Conservation (phyloP, 2,113 vertebrate species). For the Antigone vipio region DNA sequence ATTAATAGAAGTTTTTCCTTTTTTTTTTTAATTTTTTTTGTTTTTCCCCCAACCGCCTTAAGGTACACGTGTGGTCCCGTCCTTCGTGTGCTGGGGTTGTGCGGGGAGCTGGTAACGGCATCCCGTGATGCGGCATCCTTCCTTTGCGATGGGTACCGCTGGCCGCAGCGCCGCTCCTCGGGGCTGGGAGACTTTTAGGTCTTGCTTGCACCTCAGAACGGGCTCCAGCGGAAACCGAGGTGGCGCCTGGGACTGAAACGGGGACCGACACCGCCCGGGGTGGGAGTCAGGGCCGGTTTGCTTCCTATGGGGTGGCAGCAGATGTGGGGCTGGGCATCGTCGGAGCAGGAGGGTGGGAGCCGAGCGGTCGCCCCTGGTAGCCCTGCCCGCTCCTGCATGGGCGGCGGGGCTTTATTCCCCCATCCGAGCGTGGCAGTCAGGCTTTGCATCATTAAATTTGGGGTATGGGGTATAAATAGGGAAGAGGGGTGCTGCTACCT, state of each 20-base stretch:
- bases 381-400: rapidly evolving
- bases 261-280: rapidly evolving
- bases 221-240: background rate
- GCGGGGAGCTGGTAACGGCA: background rate
- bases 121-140: rapidly evolving
- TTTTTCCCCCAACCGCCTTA: background rate
- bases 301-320: rapidly evolving
- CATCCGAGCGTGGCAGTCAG: rapidly evolving
- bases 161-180: background rate
- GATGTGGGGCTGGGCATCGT: background rate
- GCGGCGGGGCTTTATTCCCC: background rate
- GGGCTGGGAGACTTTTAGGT: background rate
- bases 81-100: background rate
- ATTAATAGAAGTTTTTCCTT: background rate
- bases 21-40: no score
- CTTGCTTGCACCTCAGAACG: background rate
- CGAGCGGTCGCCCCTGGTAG: rapidly evolving
- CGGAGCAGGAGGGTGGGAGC: background rate
- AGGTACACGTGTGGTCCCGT: rapidly evolving
- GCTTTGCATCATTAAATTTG: background rate
- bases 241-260: rapidly evolving
- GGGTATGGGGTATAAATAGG: rapidly evolving
- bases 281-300: rapidly evolving
- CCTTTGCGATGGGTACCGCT: background rate
- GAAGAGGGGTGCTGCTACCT: background rate